Conservation (phyloP, 2,113 vertebrate species). For the Phrynocephalus versicolor region DNA sequence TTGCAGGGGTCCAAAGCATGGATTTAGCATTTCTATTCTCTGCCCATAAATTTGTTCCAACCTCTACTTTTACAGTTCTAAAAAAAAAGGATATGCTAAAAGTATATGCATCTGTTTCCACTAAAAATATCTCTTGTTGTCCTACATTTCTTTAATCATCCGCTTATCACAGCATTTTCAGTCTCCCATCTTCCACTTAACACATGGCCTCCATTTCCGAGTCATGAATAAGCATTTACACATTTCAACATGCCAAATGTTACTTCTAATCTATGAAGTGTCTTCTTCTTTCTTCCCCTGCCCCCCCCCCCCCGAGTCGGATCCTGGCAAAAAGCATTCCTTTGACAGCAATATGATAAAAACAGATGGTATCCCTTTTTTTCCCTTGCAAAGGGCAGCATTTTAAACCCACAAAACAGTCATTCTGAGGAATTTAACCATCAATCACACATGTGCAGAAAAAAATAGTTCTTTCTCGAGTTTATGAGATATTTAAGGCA, state of each 20-base stretch:
- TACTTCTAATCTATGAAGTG: constrained; percentile 48
- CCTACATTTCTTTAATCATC: constrained; percentile 1
- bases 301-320: not conserved
- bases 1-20: not conserved
- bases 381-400: constrained; percentile 26
- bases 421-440: not conserved
- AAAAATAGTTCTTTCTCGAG: too few species aligned
- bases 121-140: not conserved
- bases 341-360: constrained; percentile 49
- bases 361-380: constrained; percentile 36
- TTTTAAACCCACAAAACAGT: not conserved
- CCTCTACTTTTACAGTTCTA: not conserved
- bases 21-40: not conserved
- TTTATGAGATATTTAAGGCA: too few species aligned
- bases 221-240: constrained; percentile 18
- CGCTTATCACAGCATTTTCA: not conserved
- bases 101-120: not conserved
- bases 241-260: constrained; percentile 36
- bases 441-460: not conserved
- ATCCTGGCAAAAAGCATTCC: constrained; percentile 5
- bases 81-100: not conserved
- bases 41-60: not conserved
- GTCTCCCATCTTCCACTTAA: not conserved
- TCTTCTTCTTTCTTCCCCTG: constrained; percentile 37
- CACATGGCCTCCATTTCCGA: constrained; percentile 40